phyloP scores from a whole-genome alignment of 2,113 vertebrate species.

The Centropus bengalensis region DNA sequence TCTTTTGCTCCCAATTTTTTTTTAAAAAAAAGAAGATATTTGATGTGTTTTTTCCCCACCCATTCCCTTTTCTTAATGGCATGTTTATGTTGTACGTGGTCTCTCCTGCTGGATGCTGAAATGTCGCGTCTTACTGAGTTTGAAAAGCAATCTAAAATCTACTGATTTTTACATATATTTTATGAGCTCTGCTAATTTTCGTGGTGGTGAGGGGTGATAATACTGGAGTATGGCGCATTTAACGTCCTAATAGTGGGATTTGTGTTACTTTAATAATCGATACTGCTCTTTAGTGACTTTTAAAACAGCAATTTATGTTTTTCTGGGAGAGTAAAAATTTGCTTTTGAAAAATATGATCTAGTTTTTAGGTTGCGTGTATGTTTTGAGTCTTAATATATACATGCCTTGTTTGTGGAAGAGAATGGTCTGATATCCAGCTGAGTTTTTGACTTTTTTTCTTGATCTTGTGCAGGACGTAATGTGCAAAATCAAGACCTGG shows the following conservation, averaged over 20 bases:
- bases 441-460: constrained; percentile 87
- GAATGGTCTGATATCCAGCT: constrained; percentile 80
- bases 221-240: constrained; percentile 14
- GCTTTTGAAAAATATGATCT: constrained; percentile 65
- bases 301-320: constrained; percentile 27
- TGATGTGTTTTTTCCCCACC: constrained; percentile 78
- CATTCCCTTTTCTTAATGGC: constrained; percentile 79
- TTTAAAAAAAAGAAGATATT: constrained; percentile 73
- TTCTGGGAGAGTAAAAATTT: constrained; percentile 11
- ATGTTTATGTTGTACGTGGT: constrained; percentile 75
- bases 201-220: not conserved
- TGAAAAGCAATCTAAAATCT: constrained; percentile 61
- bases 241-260: constrained; percentile 1
- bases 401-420: constrained; percentile 81
- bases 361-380: constrained; percentile 70
- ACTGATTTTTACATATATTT: constrained; percentile 41
- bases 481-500: constrained; percentile 97
- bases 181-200: constrained; percentile 37
- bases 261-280: not conserved
- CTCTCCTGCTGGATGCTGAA: constrained; percentile 77
- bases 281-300: constrained; percentile 35
- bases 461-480: constrained; percentile 89
- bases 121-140: constrained; percentile 52
- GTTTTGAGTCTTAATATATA: constrained; percentile 79
- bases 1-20: constrained; percentile 71